Percentiles rank a stretch among this genome's conserved stretches.
Evolutionary conservation across 2,888 invertebrate species (phyloP).

Genomic region (Drosophila meridionalis): DNA sequence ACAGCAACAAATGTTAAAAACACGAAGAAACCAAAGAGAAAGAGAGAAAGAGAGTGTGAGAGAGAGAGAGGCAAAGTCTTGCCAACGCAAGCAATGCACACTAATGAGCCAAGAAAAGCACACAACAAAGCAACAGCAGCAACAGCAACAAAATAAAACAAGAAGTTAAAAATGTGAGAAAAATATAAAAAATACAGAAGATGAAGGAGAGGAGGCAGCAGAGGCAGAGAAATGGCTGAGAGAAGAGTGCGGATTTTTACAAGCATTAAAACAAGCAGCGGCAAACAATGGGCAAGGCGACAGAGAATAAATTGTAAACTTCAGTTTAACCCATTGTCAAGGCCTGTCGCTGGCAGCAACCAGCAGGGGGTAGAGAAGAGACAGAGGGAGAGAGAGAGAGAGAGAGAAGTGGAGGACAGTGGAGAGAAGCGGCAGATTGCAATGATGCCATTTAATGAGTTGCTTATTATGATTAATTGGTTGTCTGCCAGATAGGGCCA

Average conservation of each 20-base stretch:
- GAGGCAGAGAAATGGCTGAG: not conserved
- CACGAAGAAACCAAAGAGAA: conserved; percentile 3
- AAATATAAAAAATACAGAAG: not conserved
- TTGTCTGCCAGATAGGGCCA: conserved; percentile 18
- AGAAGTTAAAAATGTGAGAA: not conserved
- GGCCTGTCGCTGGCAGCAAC: conserved; percentile 8
- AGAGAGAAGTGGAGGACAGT: not conserved
- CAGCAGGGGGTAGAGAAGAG: not conserved
- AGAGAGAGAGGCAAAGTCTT: not conserved
- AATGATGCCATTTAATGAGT: conserved; percentile 59
- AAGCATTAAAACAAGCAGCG: conserved; percentile 40
- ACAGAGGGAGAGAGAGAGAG: not conserved
- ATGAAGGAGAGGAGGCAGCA: not conserved
- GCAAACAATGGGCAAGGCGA: conserved; percentile 43
- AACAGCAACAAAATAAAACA: not conserved
- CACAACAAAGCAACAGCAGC: conserved; percentile 1
- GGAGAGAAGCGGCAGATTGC: conserved; percentile 41
- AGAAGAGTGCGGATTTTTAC: conserved; percentile 20
- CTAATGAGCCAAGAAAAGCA: conserved; percentile 32
- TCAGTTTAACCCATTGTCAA: conserved; percentile 27
- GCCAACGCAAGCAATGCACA: conserved; percentile 15
- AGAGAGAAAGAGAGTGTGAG: not conserved
- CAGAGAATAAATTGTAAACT: conserved; percentile 51
- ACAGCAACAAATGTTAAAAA: conserved; percentile 45
- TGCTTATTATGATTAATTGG: conserved; percentile 64